Conservation (phyloP, 2,113 vertebrate species). For the Dromas ardeola region DNA sequence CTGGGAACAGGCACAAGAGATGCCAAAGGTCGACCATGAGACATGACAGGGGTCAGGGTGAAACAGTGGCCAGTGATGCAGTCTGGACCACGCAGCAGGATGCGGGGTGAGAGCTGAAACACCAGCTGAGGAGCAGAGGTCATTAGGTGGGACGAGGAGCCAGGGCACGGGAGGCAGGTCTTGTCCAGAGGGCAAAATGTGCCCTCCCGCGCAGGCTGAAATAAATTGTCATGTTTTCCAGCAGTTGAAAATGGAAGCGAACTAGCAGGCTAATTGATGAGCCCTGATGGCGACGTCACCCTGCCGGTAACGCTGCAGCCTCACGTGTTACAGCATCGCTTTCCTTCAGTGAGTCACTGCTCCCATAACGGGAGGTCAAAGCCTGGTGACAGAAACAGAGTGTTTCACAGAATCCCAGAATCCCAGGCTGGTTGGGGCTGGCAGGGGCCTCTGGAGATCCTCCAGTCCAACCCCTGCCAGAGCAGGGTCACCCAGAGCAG, state of each 20-base stretch:
- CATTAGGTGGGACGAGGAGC: accelerated
- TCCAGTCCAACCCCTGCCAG: background rate
- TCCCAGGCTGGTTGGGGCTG: background rate
- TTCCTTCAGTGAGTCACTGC: background rate
- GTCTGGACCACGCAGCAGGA: accelerated
- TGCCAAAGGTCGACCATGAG: background rate
- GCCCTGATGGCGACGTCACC: background rate
- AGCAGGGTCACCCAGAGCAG: too few species aligned
- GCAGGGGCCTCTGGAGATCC: background rate
- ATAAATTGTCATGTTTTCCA: background rate
- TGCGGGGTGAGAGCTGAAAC: background rate
- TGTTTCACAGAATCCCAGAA: background rate
- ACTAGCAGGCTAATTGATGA: background rate
- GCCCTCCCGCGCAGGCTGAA: background rate
- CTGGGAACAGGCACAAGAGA: background rate
- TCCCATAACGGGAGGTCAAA: background rate
- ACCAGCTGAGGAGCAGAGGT: background rate
- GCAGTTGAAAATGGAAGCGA: background rate
- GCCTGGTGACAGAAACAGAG: background rate
- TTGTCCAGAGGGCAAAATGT: background rate
- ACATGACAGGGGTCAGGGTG: accelerated
- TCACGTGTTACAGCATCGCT: background rate
- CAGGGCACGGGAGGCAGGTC: accelerated
- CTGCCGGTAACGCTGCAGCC: background rate
- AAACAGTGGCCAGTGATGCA: accelerated